Evolutionary conservation across 2,113 vertebrate species (phyloP), one percentile per base, ranked within the genome.

Genomic region (Neotragus moschatus): DNA sequence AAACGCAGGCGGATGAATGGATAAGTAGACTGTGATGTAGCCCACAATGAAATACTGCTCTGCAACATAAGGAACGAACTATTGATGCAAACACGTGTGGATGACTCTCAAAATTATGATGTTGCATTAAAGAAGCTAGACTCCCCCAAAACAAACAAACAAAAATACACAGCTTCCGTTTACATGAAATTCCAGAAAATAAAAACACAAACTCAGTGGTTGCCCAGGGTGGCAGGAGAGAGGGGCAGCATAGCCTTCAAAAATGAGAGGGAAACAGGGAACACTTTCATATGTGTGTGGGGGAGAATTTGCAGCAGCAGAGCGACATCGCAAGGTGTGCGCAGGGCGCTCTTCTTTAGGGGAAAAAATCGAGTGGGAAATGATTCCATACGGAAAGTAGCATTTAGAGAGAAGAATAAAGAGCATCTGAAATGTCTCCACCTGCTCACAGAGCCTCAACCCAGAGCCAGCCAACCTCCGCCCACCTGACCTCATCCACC

Each of bases 381-480:
- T 11, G 33, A 90, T 56, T 85, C 66, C 70, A 61, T 15, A 61
- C 30, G 93, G 84, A 87, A 95, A 77, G 43, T 5, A 55, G 33
- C 73, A 75, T 85, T 66, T 89, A 56, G 14, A 47, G 70, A 33
- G 86, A 81, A 90, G 39, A 75, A 45, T 73, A 66, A 53, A 43
- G 45, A 73, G 28, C 45, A 53, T 51, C n/a, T 14, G 14, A 92
- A 89, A 66, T 15, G 97, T 95, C 98, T 98, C 97, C 94, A 53
- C 90, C 98, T 0, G 88, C 96, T 45, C 95, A 77, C 75, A 96
- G 95, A 63, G 49, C 96, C 66, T 49, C 96, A 60, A 92, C 1
- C 0, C 98, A 97, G 91, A 87, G 73, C 96, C 98, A 98, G 66
- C 89, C 5, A 3, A 79, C 85, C 49, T 51, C 47, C 53, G 45